Conservation (phyloP, 2,113 vertebrate species). For the Rhynchomys soricoides region DNA sequence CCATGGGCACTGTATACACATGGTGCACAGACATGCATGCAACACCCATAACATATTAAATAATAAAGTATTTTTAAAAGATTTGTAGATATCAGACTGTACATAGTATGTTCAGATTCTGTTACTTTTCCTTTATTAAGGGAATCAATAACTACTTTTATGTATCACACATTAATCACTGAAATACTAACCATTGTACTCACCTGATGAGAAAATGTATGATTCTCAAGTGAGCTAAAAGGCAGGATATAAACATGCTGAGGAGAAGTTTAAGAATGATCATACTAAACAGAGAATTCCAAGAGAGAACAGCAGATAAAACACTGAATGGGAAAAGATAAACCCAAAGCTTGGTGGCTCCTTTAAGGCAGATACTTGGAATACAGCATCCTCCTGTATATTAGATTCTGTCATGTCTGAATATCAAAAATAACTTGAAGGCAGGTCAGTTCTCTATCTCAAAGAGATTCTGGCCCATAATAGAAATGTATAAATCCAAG, state of each 20-base stretch:
- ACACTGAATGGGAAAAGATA: not conserved
- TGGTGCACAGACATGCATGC: not conserved
- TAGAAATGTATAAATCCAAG: not conserved
- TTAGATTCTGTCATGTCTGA: not conserved
- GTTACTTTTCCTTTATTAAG: not conserved
- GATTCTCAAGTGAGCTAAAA: not conserved
- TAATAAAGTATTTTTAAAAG: not conserved
- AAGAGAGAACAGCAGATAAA: not conserved
- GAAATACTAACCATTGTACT: not conserved
- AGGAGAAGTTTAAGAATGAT: not conserved
- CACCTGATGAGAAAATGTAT: not conserved
- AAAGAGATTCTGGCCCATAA: not conserved
- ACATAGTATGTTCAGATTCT: not conserved
- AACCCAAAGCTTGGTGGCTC: fast-evolving
- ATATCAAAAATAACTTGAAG: not conserved
- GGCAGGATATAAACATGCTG: not conserved
- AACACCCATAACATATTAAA: not conserved
- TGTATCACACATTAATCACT: not conserved
- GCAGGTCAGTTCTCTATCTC: not conserved
- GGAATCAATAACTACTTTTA: not conserved
- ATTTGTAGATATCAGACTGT: not conserved
- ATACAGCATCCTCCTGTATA: not conserved
- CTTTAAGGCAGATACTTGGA: not conserved
- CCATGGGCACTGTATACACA: no score
- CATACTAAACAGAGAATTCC: not conserved